These are phyloP conservation scores for Hirudinaria manillensis DNA, from an alignment of 2,888 invertebrate genomes.

Conservation along the genomic window DNA sequence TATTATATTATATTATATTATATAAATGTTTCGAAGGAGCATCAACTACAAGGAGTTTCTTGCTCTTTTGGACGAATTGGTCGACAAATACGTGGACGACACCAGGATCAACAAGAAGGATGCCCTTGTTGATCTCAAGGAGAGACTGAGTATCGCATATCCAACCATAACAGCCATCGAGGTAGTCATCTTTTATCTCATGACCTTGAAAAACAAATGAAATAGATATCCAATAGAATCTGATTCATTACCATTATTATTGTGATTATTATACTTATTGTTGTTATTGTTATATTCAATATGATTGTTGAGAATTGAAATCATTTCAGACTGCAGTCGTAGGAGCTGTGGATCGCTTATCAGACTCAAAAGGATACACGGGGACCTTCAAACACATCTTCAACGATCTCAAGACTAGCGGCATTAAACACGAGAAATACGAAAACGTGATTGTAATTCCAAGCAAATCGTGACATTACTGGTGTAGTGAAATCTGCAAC, in stretches of 20 bases:
- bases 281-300: too few relatives aligned
- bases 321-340: too few relatives aligned
- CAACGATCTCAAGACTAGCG: slow-evolving; percentile 1
- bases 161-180: slow-evolving; percentile 2
- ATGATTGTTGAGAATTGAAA: too few relatives aligned
- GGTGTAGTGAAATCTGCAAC: not conserved
- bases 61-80: slow-evolving; percentile 8
- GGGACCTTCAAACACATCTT: slow-evolving; percentile 15
- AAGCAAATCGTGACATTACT: not conserved
- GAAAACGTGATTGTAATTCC: not conserved
- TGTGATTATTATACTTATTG: too few relatives aligned
- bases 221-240: too few relatives aligned
- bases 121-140: slow-evolving; percentile 23
- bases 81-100: slow-evolving; percentile 24
- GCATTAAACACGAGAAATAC: slow-evolving; percentile 3
- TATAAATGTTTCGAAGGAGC: not conserved
- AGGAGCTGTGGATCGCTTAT: slow-evolving; percentile 22
- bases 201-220: too few relatives aligned
- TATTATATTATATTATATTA: not conserved
- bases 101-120: slow-evolving; percentile 10
- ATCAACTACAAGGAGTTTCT: slow-evolving; percentile 23
- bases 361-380: not conserved
- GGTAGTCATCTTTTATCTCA: too few relatives aligned
- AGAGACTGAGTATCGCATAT: slow-evolving; percentile 7
- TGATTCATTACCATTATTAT: too few relatives aligned